Evolutionary conservation across 2,797 vertebrate species (phyloP), one percentile per base, ranked within the genome.

Genomic region (Coranthus polyacanthus): DNA sequence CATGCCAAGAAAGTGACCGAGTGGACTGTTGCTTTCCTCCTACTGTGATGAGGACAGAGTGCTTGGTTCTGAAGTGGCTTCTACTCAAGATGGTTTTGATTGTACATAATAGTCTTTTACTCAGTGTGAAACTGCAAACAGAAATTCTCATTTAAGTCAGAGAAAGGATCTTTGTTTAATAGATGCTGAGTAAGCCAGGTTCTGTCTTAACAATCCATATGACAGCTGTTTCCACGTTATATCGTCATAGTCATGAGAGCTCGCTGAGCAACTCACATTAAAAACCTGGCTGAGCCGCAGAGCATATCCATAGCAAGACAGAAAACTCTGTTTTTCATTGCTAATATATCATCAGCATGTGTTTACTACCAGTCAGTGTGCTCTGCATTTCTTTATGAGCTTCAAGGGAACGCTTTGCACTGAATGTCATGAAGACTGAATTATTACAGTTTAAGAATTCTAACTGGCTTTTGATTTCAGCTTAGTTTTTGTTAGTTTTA

Each of bases 151-250:
- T 5, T 58, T 42, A 18, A 22, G 26, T 42, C 16, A 38, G 5
- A 83, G 61, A 82, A 84, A 64, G 75, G 54, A 68, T 62, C 15
- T 78, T 79, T 81, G 79, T 84, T 79, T 2, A 10, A 7, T 16
- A 26, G 49, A 72, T 37, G 59, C 62, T 57, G 66, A 82, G 46
- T 59, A 47, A 81, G 36, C 34, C 61, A 13, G 22, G 51, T 18
- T 65, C 17, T 44, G 22, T 42, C 73, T 76, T 61, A 70, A 68
- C 71, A 11, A 55, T 32, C 54, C 64, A 56, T 46, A 4, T 22
- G 76, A 47, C 49, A 34, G 61, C 57, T 66, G 69, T 59, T 77
- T 69, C 49, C 26, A 39, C 12, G 63, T 65, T 49, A 3, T 43
- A 62, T 71, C 0, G 38, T 70, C 0, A 45, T 5, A 56, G 58